Percentiles rank a stretch among this genome's conserved stretches.
Conservation (phyloP, 2,797 vertebrate species). For the Pangasius mekongensis region DNA sequence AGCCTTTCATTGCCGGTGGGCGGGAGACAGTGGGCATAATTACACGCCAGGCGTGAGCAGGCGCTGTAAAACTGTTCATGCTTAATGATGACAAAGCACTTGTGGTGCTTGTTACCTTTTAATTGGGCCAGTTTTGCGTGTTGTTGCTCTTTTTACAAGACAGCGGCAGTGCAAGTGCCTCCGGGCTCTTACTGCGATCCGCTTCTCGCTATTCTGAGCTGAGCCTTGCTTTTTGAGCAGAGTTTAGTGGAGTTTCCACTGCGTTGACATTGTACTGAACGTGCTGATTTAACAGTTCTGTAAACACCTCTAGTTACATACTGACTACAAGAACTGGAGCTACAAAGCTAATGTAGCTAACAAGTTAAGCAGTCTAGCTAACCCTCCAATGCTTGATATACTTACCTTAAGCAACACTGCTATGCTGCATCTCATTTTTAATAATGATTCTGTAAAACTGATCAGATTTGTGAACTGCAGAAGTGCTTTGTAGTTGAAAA, state of each 20-base stretch:
- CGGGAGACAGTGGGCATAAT: constrained; percentile 71
- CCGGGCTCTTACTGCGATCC: constrained; percentile 25
- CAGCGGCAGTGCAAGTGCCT: constrained; percentile 21
- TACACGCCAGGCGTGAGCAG: constrained; percentile 65
- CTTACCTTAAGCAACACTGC: background rate
- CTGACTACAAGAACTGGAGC: background rate
- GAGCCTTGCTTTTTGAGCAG: constrained; percentile 16
- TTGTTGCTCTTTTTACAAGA: constrained; percentile 57
- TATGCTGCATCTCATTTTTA: background rate
- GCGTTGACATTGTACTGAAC: background rate
- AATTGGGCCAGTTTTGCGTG: constrained; percentile 54
- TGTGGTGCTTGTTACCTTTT: constrained; percentile 57
- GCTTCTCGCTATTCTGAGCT: constrained; percentile 21
- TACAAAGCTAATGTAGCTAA: background rate
- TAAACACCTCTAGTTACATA: constrained; percentile 24
- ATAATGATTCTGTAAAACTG: background rate
- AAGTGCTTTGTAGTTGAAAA: background rate
- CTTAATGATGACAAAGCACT: constrained; percentile 68
- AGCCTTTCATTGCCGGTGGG: constrained; percentile 69
- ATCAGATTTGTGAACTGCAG: background rate
- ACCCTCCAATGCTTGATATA: background rate
- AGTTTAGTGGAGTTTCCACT: constrained; percentile 28
- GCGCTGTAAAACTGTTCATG: constrained; percentile 66
- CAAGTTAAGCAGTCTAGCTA: background rate
- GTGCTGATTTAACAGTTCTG: constrained; percentile 30